phyloP scores from a whole-genome alignment of 2,113 vertebrate species.

The Mobula birostris region DNA sequence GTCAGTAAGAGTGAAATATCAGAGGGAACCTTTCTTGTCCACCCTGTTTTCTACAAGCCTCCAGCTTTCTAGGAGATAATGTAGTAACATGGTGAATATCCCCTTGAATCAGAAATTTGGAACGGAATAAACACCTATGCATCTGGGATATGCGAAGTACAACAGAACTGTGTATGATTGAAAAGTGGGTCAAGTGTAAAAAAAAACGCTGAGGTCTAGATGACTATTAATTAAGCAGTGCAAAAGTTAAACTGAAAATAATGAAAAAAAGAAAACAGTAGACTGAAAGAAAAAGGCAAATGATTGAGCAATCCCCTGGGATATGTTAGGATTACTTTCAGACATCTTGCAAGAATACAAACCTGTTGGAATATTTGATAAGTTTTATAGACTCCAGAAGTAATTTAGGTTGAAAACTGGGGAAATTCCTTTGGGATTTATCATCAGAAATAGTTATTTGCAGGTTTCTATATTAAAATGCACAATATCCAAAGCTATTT shows the following conservation, averaged over 20 bases:
- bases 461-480: neutral
- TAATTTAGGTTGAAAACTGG: neutral
- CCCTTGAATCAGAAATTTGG: neutral
- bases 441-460: neutral
- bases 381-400: neutral
- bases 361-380: constrained; percentile 23
- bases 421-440: neutral
- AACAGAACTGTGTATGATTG: neutral
- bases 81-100: neutral
- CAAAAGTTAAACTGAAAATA: neutral
- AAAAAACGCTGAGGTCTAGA: neutral
- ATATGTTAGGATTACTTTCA: constrained; percentile 10
- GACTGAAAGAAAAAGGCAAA: neutral
- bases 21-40: neutral
- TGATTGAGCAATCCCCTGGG: neutral
- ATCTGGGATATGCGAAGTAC: neutral
- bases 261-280: neutral
- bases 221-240: neutral
- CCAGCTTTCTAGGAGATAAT: neutral
- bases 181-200: neutral
- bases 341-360: neutral
- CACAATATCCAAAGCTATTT: neutral
- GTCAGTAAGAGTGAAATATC: neutral
- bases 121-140: neutral
- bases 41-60: neutral